Evolutionary conservation across 2,797 vertebrate genomes (phyloP).

Genomic region (Enteromius trimaculatus): DNA sequence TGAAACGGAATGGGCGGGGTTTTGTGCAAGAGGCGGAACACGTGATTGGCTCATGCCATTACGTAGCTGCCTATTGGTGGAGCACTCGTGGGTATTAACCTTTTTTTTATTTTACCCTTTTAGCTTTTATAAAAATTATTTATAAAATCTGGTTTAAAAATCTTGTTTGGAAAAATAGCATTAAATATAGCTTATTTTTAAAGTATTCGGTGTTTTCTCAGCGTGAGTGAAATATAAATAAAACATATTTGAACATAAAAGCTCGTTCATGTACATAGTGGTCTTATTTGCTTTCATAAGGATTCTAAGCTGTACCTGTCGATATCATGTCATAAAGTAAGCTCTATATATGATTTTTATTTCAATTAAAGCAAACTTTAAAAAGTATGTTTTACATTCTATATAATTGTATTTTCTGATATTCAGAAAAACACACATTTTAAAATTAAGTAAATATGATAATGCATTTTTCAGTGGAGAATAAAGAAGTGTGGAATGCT

Average conservation of each 20-base stretch:
- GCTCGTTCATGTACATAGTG: background rate
- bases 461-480: background rate
- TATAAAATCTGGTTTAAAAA: background rate
- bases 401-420: background rate
- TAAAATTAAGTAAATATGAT: background rate
- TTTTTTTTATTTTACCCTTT: background rate
- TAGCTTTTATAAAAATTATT: background rate
- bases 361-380: background rate
- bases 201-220: background rate
- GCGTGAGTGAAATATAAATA: background rate
- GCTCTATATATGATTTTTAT: background rate
- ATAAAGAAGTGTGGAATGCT: background rate
- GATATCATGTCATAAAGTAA: background rate
- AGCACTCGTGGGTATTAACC: background rate
- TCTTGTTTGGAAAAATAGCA: background rate
- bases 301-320: background rate
- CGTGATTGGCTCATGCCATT: conserved; percentile 1
- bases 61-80: conserved; percentile 14
- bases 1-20: conserved; percentile 3
- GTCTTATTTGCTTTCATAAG: background rate
- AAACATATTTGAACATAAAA: background rate
- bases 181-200: background rate
- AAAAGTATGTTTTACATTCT: background rate
- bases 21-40: background rate
- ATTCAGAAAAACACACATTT: background rate